Base-by-base conservation (phyloP, 2,113 vertebrate genomes). In the Alethe diademata region DNA sequence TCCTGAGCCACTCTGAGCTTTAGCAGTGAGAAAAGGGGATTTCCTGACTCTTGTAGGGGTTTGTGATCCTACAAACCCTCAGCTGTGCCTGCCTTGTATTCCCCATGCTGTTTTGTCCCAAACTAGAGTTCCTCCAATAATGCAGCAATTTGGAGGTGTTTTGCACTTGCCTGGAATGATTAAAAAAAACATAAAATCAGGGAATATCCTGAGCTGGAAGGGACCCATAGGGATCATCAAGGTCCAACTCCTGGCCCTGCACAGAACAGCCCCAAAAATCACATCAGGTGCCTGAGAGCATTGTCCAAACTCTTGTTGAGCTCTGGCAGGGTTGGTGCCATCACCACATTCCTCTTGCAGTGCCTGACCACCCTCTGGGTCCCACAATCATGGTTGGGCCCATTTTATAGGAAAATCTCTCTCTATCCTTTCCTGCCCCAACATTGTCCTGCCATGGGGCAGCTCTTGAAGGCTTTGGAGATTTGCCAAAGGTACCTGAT, bases 361-460 rank as follows among this genome's bases (percentile, higher is more conserved):
- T 43, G 33, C 33, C 36, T 50, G 61, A 2, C 10, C 36, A 66
- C 28, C 19, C 51, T n/a, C 45, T 53, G 60, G 28, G 7, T 19
- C 53, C 81, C 8, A 7, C 29, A 35, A 1, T 50, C 22, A 1
- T 23, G 8, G 7, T 0, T 58, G 9, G 31, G 13, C n/a, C 0
- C 0, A 6, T 22, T 50, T 61, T n/a, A 1, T 5, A 45, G 9
- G 5, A 45, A 79, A 75, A 64, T 1, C 11, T 61, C 69, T 43
- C 26, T 31, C 1, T 12, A 4, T 57, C 51, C 33, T 82, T 71
- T 78, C 36, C 48, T 65, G 12, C 12, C 13, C 33, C 19, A 18
- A 8, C 13, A 12, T 31, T 6, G 0, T 47, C 35, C n/a, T 56
- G 18, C 28, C 19, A 4, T 22, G 15, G 24, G 31, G 15, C 48